Percentiles rank a stretch among this genome's conserved stretches.
Evolutionary conservation across 2,113 vertebrate genomes (phyloP).

Genomic region (Leiothrix lutea): DNA sequence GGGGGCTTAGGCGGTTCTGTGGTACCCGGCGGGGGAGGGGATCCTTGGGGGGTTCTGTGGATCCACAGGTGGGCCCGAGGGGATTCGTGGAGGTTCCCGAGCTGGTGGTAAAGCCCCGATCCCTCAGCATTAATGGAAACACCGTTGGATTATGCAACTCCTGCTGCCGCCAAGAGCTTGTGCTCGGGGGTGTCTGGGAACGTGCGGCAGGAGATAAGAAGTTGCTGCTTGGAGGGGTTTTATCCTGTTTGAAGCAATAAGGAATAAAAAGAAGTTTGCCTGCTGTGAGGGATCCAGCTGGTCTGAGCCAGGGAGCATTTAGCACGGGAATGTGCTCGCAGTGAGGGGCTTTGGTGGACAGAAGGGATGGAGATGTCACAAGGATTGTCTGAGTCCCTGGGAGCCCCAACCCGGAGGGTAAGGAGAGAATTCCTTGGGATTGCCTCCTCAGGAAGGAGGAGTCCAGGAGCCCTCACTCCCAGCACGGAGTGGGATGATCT

Average conservation of each 20-base stretch:
- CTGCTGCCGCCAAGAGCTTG: background rate
- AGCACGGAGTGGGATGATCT: background rate
- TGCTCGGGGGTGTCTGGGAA: background rate
- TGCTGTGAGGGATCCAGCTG: background rate
- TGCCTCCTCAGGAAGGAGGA: background rate
- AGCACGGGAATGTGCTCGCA: background rate
- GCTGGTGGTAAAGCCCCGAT: background rate
- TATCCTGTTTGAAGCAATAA: background rate
- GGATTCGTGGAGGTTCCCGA: background rate
- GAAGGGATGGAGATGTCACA: background rate
- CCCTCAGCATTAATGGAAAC: background rate
- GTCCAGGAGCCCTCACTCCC: background rate
- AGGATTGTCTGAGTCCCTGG: background rate
- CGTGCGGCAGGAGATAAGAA: background rate
- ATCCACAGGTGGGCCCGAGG: too few relatives aligned
- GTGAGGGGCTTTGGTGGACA: background rate
- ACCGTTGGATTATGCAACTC: background rate
- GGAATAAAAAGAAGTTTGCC: background rate
- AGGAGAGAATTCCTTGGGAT: background rate
- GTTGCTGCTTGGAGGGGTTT: background rate
- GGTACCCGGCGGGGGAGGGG: background rate
- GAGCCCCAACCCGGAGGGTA: background rate
- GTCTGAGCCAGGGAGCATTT: background rate
- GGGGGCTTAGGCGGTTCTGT: too few relatives aligned
- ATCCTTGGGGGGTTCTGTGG: too few relatives aligned